Percentiles rank a stretch among this genome's conserved stretches.
Evolutionary conservation across 2,113 vertebrate genomes (phyloP).

Genomic region (Circaetus gallicus): DNA sequence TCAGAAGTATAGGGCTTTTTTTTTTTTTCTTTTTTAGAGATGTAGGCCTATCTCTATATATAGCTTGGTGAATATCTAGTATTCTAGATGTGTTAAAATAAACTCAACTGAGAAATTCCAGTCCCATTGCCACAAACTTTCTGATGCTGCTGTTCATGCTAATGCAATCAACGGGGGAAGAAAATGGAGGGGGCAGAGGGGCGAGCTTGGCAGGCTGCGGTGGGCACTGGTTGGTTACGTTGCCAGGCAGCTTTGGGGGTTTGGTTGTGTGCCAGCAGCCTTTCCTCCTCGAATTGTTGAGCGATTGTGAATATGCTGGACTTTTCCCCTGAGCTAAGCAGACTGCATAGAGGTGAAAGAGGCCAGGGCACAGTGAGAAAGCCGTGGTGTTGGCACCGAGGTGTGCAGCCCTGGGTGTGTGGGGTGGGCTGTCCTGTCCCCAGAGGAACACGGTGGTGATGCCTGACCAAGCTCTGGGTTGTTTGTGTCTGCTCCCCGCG

Average conservation of each 20-base stretch:
- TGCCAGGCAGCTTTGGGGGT: neutral
- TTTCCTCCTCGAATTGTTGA: neutral
- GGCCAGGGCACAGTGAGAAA: neutral
- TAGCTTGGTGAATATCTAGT: neutral
- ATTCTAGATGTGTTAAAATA: neutral
- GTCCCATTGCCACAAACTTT: neutral
- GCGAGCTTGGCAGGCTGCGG: neutral
- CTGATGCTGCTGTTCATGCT: neutral
- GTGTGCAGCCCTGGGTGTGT: neutral
- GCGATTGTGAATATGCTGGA: neutral
- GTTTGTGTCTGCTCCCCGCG: neutral
- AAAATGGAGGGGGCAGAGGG: neutral
- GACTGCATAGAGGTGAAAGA: neutral
- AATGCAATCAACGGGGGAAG: neutral
- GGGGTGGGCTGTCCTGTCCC: neutral
- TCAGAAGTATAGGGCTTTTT: conserved; percentile 55
- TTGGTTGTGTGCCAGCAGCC: neutral
- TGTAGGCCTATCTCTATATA: conserved; percentile 24
- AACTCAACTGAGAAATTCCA: neutral
- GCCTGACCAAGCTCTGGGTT: neutral
- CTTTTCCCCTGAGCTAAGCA: neutral
- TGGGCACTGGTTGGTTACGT: neutral
- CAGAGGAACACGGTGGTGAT: neutral
- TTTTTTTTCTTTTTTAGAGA: neutral
- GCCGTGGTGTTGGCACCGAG: neutral